Evolutionary conservation across 2,113 vertebrate genomes (phyloP), one percentile per base, ranked within the genome.

Genomic region (Anolis carolinensis): DNA sequence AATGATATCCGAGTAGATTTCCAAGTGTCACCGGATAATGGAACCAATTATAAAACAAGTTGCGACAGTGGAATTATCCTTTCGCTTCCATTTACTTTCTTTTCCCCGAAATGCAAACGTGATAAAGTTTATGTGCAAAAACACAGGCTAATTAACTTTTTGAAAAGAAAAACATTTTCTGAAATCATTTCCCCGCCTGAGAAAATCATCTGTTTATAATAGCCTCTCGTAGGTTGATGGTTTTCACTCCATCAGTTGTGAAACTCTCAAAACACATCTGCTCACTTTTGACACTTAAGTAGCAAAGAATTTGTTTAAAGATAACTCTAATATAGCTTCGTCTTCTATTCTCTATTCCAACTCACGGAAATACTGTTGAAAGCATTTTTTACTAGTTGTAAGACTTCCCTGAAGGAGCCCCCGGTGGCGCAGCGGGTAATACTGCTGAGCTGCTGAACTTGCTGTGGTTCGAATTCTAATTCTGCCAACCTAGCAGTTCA

Each of bases 341-440:
- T 76, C 18, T 73, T 75, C 13, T 76, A 5, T 8, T 83, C 13
- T 13, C 14, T 10, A 68, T 83, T 78, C 75, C 85, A 70, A 0
- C 0, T 59, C 18, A 25, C n/a, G 65, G 79, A 88, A 63, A 67
- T 9, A 7, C 11, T n/a, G 74, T 0, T 85, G 7, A 8, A 13
- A 4, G 75, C 81, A n/a, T 72, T 82, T 44, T 75, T 83, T 80
- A 70, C 14, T 18, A 79, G n/a, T 74, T 79, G 52, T 13, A 73
- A 23, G 18, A 77, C n/a, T n/a, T n/a, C n/a, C n/a, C n/a, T n/a
- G n/a, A n/a, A n/a, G n/a, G n/a, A n/a, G n/a, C n/a, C n/a, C n/a
- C n/a, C n/a, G n/a, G n/a, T n/a, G n/a, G n/a, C n/a, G n/a, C n/a
- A n/a, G n/a, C n/a, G n/a, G n/a, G n/a, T n/a, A n/a, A n/a, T n/a